These are phyloP conservation scores for Stomorhina lunata DNA, from an alignment of 2,888 invertebrate species.

Conservation along the genomic window DNA sequence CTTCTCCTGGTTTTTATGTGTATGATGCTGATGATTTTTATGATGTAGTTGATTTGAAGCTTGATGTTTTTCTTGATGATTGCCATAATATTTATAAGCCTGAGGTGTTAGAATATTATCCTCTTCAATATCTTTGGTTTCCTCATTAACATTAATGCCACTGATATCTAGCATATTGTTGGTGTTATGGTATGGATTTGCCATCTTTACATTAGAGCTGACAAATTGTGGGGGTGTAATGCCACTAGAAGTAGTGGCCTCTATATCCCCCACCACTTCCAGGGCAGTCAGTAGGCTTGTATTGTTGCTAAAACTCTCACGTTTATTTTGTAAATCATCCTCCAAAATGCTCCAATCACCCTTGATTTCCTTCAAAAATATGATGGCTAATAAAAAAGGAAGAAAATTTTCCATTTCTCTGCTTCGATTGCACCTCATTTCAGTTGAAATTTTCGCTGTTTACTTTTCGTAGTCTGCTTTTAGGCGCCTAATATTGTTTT, in stretches of 20 bases:
- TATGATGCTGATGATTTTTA: slow-evolving; percentile 29
- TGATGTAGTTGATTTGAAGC: not conserved
- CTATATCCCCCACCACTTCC: slow-evolving; percentile 59
- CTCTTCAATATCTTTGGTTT: not conserved
- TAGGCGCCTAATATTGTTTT: not conserved
- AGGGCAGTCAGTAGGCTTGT: not conserved
- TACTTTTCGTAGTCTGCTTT: not conserved
- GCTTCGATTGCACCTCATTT: slow-evolving; percentile 19
- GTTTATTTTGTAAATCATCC: slow-evolving; percentile 9
- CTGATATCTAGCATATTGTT: not conserved
- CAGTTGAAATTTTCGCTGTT: not conserved
- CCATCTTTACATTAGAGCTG: not conserved
- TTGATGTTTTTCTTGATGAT: slow-evolving; percentile 1
- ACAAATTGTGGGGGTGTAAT: not conserved
- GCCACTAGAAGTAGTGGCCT: not conserved
- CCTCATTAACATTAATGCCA: not conserved
- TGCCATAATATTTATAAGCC: slow-evolving; percentile 9
- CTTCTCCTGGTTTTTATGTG: not conserved
- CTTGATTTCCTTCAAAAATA: slow-evolving; percentile 31
- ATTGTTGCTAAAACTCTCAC: not conserved
- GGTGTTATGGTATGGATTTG: not conserved
- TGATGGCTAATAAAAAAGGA: slow-evolving; percentile 48
- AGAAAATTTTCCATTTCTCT: slow-evolving; percentile 22
- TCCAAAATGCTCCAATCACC: not conserved
- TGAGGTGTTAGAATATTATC: slow-evolving; percentile 26